These are phyloP conservation scores for Stenodema calcarata DNA, from an alignment of 2,888 invertebrate genomes.

Conservation along the genomic window DNA sequence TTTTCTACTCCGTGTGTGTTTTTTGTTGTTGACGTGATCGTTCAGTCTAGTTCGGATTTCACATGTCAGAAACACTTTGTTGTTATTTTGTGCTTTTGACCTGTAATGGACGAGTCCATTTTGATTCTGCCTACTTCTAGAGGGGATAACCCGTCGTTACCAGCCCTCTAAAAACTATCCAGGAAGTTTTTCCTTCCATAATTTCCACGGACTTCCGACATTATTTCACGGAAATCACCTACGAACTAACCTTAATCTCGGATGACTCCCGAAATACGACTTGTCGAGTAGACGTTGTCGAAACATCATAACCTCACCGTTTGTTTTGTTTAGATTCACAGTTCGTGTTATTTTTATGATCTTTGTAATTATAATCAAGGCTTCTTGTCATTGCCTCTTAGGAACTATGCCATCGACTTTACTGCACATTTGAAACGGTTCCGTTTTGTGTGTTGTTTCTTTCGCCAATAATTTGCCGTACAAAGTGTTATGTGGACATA, in stretches of 20 bases:
- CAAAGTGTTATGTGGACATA: constrained; percentile 49
- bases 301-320: constrained; percentile 4
- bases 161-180: constrained; percentile 55
- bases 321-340: constrained; percentile 1
- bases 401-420: constrained; percentile 6
- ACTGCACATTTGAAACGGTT: neutral
- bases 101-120: constrained; percentile 66
- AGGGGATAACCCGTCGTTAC: constrained; percentile 62
- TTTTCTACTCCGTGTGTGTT: constrained; percentile 7
- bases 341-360: constrained; percentile 19
- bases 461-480: neutral
- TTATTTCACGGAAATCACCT: neutral
- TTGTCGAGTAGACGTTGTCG: neutral
- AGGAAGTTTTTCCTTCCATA: constrained; percentile 18
- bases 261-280: neutral
- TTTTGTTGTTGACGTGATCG: constrained; percentile 6
- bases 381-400: neutral
- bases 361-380: neutral
- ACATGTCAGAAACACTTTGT: constrained; percentile 63
- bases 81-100: constrained; percentile 76
- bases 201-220: constrained; percentile 12
- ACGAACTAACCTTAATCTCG: neutral
- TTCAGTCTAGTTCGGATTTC: neutral
- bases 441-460: neutral
- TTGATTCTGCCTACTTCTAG: constrained; percentile 58